Evolutionary conservation across 2,797 vertebrate genomes (phyloP).

Genomic region (Platalea minor): DNA sequence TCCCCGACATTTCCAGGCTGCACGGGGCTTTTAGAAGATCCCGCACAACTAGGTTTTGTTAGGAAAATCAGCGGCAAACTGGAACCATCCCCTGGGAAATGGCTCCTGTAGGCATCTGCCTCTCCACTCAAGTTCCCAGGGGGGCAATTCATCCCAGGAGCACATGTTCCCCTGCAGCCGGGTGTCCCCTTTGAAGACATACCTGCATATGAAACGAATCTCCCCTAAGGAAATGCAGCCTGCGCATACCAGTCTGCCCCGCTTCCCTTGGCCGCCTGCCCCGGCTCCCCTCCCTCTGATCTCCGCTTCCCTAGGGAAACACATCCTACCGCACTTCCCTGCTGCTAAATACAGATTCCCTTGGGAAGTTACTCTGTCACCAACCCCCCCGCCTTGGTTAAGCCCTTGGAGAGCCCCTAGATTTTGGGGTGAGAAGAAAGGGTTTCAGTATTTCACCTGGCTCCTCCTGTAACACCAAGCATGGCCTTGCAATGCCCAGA

Average conservation of each 20-base stretch:
- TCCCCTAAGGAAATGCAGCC: conserved; percentile 1
- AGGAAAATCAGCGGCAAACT: not conserved
- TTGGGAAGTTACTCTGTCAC: not conserved
- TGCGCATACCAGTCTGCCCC: not conserved
- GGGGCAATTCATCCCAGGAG: not conserved
- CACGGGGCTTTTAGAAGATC: not conserved
- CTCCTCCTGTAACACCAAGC: not conserved
- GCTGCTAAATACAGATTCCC: not conserved
- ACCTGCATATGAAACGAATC: not conserved
- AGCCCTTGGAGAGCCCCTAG: not conserved
- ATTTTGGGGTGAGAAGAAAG: not conserved
- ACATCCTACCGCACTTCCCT: not conserved
- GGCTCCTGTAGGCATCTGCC: not conserved
- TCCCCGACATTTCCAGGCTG: not conserved
- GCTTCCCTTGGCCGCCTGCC: conserved; percentile 35
- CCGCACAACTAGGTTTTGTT: rapidly evolving
- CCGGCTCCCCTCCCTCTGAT: not conserved
- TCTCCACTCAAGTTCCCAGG: not conserved
- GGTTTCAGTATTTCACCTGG: not conserved
- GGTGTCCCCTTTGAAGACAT: conserved; percentile 47
- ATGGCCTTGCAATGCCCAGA: not conserved
- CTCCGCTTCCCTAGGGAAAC: conserved; percentile 10
- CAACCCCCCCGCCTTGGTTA: not conserved
- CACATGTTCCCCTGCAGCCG: not conserved
- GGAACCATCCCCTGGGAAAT: not conserved